Base-by-base conservation (phyloP, 2,113 vertebrate genomes). In the Odontophorus gujanensis region DNA sequence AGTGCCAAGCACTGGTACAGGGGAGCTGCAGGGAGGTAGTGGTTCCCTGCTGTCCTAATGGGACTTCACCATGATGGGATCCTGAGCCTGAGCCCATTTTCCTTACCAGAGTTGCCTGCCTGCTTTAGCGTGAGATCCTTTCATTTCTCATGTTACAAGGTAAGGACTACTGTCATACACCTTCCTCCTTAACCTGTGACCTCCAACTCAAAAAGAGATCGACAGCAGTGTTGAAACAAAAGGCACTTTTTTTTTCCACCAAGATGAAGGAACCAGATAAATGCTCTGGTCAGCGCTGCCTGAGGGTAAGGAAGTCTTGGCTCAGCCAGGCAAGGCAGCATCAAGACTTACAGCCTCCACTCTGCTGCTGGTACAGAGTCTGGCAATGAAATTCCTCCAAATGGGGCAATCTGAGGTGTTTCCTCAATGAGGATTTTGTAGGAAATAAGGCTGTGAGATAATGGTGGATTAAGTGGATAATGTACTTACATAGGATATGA, bases 61-160 rank as follows among this genome's bases (percentile, higher is more conserved):
- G 13, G 0, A 0, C 28, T 13, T 17, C 2, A 48, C 7, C 6
- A 2, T 8, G 0, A 2, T 0, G 2, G 5, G 30, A 71, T 68
- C 21, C 4, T 34, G 22, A 43, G 22, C 11, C 4, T n/a, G 16
- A 85, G 7, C 26, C n/a, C 48, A 30, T 28, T 66, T 68, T 84
- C 30, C 21, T 38, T 2, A 19, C 16, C 34, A 20, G 25, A 77
- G 19, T 36, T 2, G 0, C 14, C 21, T 16, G 7, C n/a, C 17
- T 50, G 4, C 34, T 69, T 69, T 67, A n/a, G 9, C 12, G n/a
- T 3, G 22, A 25, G 15, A 13, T 78, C 50, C 62, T 87, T 66
- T 73, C 21, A 9, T 17, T 66, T 69, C 38, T 77, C 14, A 48
- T 47, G 51, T 68, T 48, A 22, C 28, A 76, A 78, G 26, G 16